Conservation (phyloP, 2,797 vertebrate species). For the Artibeus lituratus region DNA sequence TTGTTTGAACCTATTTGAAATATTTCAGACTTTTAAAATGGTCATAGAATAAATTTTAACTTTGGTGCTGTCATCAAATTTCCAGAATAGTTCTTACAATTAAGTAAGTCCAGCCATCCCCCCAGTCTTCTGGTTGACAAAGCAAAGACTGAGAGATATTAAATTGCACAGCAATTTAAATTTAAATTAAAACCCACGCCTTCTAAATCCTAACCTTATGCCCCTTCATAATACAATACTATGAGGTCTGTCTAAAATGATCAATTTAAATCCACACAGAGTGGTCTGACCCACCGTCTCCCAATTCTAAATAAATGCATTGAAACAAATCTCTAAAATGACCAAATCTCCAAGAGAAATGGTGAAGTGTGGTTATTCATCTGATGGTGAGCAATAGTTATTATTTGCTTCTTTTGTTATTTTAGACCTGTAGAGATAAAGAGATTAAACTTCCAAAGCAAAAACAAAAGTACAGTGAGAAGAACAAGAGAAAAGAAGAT, state of each 20-base stretch:
- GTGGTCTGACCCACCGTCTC: background rate
- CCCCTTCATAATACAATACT: background rate
- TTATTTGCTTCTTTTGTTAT: background rate
- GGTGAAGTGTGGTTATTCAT: background rate
- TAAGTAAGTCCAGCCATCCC: background rate
- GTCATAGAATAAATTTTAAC: background rate
- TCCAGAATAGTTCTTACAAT: background rate
- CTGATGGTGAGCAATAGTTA: background rate
- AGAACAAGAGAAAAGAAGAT: background rate
- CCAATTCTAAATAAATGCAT: background rate
- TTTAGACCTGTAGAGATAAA: background rate
- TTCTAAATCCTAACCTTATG: background rate
- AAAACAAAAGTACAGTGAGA: background rate
- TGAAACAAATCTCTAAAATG: background rate
- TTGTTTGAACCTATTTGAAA: background rate
- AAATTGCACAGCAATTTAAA: background rate
- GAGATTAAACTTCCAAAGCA: background rate
- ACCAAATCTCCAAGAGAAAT: background rate
- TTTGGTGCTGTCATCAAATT: background rate
- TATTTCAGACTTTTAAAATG: conserved; percentile 10
- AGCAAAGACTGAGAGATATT: background rate
- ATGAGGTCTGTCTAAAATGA: background rate
- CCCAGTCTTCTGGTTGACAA: background rate
- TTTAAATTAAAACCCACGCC: background rate
- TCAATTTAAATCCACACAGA: background rate